Percentiles rank a stretch among this genome's conserved stretches.
These are phyloP conservation scores for Spinus pinus DNA, from an alignment of 2,797 vertebrate genomes.

Conservation along the genomic window DNA sequence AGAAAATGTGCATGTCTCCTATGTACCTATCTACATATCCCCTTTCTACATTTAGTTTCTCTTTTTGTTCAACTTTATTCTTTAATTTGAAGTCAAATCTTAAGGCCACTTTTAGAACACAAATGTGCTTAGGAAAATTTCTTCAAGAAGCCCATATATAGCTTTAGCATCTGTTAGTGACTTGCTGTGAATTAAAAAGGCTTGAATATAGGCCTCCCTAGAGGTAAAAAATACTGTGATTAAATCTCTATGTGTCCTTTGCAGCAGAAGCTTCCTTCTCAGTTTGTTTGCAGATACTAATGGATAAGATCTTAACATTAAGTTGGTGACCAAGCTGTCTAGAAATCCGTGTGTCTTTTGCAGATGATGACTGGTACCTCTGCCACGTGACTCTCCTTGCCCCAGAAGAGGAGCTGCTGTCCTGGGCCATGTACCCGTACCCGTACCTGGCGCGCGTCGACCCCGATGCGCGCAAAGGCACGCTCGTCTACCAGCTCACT, in stretches of 20 bases:
- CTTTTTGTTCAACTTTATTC: neutral
- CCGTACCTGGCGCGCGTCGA: slow-evolving; percentile 82
- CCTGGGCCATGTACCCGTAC: slow-evolving; percentile 86
- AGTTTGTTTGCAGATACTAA: neutral
- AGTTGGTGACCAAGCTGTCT: neutral
- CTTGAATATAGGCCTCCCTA: neutral
- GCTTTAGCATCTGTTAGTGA: neutral
- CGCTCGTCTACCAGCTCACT: slow-evolving; percentile 78
- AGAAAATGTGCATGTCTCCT: neutral
- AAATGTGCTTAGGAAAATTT: neutral
- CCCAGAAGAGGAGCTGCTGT: slow-evolving; percentile 78
- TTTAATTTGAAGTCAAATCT: neutral
- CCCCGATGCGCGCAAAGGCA: slow-evolving; percentile 77
- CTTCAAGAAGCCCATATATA: neutral
- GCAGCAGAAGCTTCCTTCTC: neutral
- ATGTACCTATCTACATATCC: neutral
- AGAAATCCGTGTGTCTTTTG: neutral
- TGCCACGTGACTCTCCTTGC: slow-evolving; percentile 80
- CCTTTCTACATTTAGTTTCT: neutral
- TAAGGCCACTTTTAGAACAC: neutral
- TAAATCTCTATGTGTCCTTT: neutral
- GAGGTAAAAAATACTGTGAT: neutral
- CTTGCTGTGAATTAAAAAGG: neutral
- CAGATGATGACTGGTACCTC: slow-evolving; percentile 87
- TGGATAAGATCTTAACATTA: neutral